phyloP scores from a whole-genome alignment of 1,140 invertebrate genomes.

The Drosophila kikkawai region DNA sequence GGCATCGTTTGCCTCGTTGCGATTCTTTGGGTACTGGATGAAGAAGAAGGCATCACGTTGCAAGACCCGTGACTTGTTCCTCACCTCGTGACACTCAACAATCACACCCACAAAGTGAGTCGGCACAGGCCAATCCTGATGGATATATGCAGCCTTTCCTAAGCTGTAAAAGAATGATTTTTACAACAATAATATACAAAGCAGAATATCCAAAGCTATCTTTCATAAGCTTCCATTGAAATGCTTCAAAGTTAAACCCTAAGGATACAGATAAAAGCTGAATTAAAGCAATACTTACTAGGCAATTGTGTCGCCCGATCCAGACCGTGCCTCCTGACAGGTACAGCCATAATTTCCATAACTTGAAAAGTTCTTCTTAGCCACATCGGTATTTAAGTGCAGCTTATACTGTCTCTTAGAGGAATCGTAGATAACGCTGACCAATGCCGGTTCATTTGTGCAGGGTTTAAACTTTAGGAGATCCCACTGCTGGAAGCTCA shows the following conservation, averaged over 20 bases:
- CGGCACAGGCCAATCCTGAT: conserved; percentile 31
- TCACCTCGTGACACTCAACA: conserved; percentile 24
- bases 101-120: conserved; percentile 22
- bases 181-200: not conserved
- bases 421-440: conserved; percentile 75
- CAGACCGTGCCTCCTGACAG: conserved; percentile 8
- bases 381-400: conserved; percentile 60
- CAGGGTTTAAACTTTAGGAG: conserved; percentile 87
- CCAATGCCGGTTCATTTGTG: conserved; percentile 84
- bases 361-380: conserved; percentile 45
- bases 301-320: not conserved
- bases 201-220: too few relatives aligned
- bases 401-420: conserved; percentile 51
- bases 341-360: conserved; percentile 15
- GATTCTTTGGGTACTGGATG: conserved; percentile 36
- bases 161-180: conserved; percentile 3
- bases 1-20: conserved; percentile 17
- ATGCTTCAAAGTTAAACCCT: too few relatives aligned
- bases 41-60: conserved; percentile 57
- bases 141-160: not conserved
- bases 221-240: not conserved
- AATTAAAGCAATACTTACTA: conserved; percentile 19
- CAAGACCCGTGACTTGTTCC: conserved; percentile 8
- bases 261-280: not conserved
- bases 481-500: conserved; percentile 85